Percentiles rank a stretch among this genome's conserved stretches.
phyloP scores from a whole-genome alignment of 2,113 vertebrate species.

The Camelus dromedarius region DNA sequence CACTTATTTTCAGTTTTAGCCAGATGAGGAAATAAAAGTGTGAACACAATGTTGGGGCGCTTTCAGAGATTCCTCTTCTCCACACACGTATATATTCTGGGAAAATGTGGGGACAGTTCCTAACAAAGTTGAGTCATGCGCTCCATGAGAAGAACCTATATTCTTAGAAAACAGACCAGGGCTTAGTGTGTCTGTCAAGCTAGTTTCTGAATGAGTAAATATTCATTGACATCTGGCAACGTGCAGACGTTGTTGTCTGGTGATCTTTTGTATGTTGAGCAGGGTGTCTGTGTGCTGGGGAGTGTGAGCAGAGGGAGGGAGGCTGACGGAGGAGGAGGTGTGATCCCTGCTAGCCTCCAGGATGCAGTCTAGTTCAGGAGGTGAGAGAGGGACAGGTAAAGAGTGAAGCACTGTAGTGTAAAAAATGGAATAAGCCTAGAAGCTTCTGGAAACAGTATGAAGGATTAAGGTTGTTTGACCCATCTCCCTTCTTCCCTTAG shows the following conservation, averaged over 20 bases:
- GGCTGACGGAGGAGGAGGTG: background rate
- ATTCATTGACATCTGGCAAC: background rate
- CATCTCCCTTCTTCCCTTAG: background rate
- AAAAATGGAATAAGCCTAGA: conserved; percentile 2
- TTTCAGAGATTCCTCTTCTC: background rate
- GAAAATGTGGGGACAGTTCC: background rate
- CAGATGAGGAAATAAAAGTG: background rate
- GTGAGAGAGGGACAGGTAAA: background rate
- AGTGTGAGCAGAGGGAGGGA: background rate
- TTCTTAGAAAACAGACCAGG: background rate
- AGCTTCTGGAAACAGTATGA: conserved; percentile 31
- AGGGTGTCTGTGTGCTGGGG: background rate
- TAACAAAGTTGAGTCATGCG: background rate
- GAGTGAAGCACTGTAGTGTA: background rate
- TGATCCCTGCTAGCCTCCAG: background rate
- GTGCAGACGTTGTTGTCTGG: background rate
- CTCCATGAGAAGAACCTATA: background rate
- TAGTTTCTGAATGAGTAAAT: conserved; percentile 27
- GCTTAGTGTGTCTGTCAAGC: conserved; percentile 28
- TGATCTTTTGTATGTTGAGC: background rate
- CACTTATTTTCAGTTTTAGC: conserved; percentile 35
- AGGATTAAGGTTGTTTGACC: background rate
- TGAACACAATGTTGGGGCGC: background rate
- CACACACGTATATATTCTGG: background rate
- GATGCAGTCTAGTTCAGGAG: background rate